Conservation (phyloP, 1,140 invertebrate genomes). For the Phenacoccus solenopsis region DNA sequence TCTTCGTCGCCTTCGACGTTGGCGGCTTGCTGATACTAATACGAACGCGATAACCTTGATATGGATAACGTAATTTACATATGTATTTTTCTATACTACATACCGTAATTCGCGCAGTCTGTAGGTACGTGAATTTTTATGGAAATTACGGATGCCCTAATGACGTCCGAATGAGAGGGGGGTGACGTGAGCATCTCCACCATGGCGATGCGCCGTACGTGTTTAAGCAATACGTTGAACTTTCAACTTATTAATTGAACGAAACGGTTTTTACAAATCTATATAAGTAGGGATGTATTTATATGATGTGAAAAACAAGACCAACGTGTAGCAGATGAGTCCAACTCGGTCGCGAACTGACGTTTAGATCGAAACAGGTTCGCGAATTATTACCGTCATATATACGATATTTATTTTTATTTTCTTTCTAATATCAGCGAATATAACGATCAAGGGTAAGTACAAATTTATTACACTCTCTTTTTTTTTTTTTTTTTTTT, state of each 20-base stretch:
- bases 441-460: not conserved
- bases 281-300: slow-evolving; percentile 1
- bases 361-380: not conserved
- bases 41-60: not conserved
- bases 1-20: too few species aligned
- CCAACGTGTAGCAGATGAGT: too few species aligned
- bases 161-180: too few species aligned
- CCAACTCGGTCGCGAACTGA: not conserved
- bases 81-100: not conserved
- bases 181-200: not conserved
- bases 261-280: not conserved
- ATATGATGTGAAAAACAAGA: not conserved
- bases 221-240: not conserved
- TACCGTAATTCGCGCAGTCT: not conserved
- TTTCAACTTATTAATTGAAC: slow-evolving; percentile 3
- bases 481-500: too few species aligned
- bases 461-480: not conserved
- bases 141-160: too few species aligned
- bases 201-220: too few species aligned
- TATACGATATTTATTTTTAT: too few species aligned
- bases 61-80: not conserved
- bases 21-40: too few species aligned
- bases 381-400: too few species aligned
- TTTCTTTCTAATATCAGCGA: too few species aligned
- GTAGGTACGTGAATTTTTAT: not conserved